Evolutionary conservation across 2,113 vertebrate genomes (phyloP).

Genomic region (Scophthalmus maximus): DNA sequence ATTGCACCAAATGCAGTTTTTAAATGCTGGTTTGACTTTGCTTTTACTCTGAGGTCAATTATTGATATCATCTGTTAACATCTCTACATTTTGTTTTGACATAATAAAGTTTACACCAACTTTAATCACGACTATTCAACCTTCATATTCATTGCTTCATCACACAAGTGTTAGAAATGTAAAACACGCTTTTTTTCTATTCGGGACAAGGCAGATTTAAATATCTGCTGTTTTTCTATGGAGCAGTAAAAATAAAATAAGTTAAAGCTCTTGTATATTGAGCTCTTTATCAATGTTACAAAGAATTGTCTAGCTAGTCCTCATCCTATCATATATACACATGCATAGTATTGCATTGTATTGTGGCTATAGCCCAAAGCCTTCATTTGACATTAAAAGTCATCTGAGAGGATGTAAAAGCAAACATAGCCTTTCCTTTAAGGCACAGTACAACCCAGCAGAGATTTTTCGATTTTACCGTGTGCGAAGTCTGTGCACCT

Average conservation of each 20-base stretch:
- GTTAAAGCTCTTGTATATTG: not conserved
- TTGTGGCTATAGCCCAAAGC: conserved; percentile 30
- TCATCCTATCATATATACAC: too few species aligned
- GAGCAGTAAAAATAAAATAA: not conserved
- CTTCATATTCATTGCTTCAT: not conserved
- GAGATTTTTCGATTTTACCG: conserved; percentile 30
- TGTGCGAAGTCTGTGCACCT: conserved; percentile 13
- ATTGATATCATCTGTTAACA: too few species aligned
- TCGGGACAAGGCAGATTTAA: not conserved
- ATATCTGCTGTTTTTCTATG: too few species aligned
- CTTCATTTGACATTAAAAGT: conserved; percentile 49
- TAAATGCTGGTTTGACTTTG: too few species aligned
- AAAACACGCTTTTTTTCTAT: not conserved
- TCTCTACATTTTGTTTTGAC: too few species aligned
- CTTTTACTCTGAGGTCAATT: too few species aligned
- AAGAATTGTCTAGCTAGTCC: conserved; percentile 24
- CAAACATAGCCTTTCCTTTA: conserved; percentile 18
- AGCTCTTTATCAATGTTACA: not conserved
- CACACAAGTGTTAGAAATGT: not conserved
- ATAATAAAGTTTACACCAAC: too few species aligned
- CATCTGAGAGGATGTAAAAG: conserved; percentile 33
- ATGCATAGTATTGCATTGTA: conserved; percentile 3
- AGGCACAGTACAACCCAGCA: conserved; percentile 3
- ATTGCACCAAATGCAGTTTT: too few species aligned
- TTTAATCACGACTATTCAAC: too few species aligned